These are phyloP conservation scores for Rhynchophorus ferrugineus DNA, from an alignment of 1,140 invertebrate genomes.

Conservation along the genomic window DNA sequence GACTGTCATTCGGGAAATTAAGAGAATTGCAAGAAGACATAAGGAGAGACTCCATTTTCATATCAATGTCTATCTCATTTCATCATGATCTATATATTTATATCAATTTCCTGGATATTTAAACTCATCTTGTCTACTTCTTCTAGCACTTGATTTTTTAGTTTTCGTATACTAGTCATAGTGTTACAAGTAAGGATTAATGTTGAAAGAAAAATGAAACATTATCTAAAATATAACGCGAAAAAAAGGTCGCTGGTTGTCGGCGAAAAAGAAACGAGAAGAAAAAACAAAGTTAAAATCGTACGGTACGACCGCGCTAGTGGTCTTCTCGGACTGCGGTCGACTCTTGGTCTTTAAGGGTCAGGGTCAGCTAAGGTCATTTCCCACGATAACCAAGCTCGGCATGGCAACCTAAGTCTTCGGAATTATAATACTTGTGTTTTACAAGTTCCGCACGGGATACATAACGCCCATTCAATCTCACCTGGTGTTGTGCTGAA, in stretches of 20 bases:
- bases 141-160: too few relatives aligned
- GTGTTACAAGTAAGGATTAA: too few relatives aligned
- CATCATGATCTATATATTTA: too few relatives aligned
- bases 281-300: slow-evolving; percentile 11
- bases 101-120: too few relatives aligned
- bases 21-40: too few relatives aligned
- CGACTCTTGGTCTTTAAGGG: slow-evolving; percentile 36
- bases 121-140: too few relatives aligned
- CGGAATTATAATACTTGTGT: slow-evolving; percentile 32
- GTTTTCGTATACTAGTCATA: too few relatives aligned
- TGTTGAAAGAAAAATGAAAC: too few relatives aligned
- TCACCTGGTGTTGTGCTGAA: slow-evolving; percentile 13
- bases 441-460: slow-evolving; percentile 22
- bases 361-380: slow-evolving; percentile 43
- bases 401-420: slow-evolving; percentile 36
- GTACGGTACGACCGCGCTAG: slow-evolving; percentile 19
- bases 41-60: too few relatives aligned
- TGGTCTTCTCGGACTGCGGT: slow-evolving; percentile 19
- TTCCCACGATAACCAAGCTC: slow-evolving; percentile 41
- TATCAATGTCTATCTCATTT: too few relatives aligned
- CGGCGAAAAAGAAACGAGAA: slow-evolving; percentile 7
- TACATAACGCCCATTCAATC: slow-evolving; percentile 16
- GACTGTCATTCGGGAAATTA: too few relatives aligned
- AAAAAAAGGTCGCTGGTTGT: slow-evolving; percentile 12
- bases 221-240: slow-evolving; percentile 10